Conservation (phyloP, 2,113 vertebrate genomes). For the Tyto alba region DNA sequence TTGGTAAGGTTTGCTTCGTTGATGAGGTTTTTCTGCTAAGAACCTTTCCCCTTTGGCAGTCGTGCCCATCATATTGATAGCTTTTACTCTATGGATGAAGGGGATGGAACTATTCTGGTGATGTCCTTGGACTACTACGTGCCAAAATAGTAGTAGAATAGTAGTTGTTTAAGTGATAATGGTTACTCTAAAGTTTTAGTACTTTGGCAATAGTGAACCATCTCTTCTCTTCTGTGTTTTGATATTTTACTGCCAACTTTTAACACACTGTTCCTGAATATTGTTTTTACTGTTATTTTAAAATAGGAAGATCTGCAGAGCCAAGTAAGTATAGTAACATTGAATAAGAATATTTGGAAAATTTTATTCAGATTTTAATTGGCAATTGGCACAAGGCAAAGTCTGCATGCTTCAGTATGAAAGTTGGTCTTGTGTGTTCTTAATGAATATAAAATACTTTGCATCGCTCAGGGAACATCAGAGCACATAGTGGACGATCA, state of each 20-base stretch:
- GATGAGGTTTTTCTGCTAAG: background rate
- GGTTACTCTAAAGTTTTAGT: background rate
- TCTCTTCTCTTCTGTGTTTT: background rate
- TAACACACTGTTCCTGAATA: background rate
- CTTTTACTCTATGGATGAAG: background rate
- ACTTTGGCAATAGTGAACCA: background rate
- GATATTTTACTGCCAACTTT: background rate
- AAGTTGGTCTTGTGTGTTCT: background rate
- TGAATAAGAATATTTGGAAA: background rate
- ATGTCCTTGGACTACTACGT: background rate
- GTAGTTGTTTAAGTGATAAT: background rate
- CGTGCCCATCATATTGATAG: background rate
- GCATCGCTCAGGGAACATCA: background rate
- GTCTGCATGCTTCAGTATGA: background rate
- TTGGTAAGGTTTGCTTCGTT: background rate
- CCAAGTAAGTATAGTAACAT: background rate
- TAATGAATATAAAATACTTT: background rate
- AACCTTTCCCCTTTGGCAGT: background rate
- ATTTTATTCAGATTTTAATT: background rate
- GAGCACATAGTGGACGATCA: background rate
- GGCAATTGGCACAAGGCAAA: background rate
- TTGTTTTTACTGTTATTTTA: background rate
- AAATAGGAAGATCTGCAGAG: background rate
- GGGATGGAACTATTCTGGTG: background rate
- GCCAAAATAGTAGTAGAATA: background rate